Evolutionary conservation across 2,797 vertebrate genomes (phyloP).

Genomic region (Gorsachius magnificus): DNA sequence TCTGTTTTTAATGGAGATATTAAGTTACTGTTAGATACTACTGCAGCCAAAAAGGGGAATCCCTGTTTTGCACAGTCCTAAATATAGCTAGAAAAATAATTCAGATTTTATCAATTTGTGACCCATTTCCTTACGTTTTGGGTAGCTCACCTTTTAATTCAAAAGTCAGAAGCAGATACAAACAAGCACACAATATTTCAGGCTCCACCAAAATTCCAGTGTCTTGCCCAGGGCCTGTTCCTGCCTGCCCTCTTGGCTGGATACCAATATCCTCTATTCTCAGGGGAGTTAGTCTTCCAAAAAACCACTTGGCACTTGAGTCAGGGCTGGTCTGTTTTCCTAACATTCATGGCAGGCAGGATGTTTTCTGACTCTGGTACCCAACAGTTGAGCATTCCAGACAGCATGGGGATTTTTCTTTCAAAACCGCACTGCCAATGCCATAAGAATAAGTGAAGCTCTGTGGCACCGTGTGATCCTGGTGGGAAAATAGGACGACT

Average conservation of each 20-base stretch:
- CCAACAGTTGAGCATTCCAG: slow-evolving; percentile 56
- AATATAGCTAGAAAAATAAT: slow-evolving; percentile 10
- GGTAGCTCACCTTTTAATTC: neutral
- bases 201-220: slow-evolving; percentile 30
- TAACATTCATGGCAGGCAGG: slow-evolving; percentile 11
- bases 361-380: slow-evolving; percentile 48
- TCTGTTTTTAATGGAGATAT: slow-evolving; percentile 9
- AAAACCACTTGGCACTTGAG: slow-evolving; percentile 40
- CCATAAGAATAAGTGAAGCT: neutral
- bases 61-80: neutral
- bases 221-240: slow-evolving; percentile 28
- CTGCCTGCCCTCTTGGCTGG: slow-evolving; percentile 43
- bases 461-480: neutral
- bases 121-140: neutral
- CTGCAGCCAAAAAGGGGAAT: slow-evolving; percentile 29
- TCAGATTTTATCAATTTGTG: neutral
- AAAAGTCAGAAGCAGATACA: neutral
- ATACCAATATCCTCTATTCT: slow-evolving; percentile 35
- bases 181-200: slow-evolving; percentile 1
- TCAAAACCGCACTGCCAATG: neutral
- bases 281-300: slow-evolving; percentile 43
- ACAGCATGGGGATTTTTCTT: slow-evolving; percentile 26
- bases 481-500: neutral
- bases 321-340: slow-evolving; percentile 42
- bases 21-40: slow-evolving; percentile 2